Evolutionary conservation across 2,797 vertebrate species (phyloP), one percentile per base, ranked within the genome.

Genomic region (Sebastes dallii): DNA sequence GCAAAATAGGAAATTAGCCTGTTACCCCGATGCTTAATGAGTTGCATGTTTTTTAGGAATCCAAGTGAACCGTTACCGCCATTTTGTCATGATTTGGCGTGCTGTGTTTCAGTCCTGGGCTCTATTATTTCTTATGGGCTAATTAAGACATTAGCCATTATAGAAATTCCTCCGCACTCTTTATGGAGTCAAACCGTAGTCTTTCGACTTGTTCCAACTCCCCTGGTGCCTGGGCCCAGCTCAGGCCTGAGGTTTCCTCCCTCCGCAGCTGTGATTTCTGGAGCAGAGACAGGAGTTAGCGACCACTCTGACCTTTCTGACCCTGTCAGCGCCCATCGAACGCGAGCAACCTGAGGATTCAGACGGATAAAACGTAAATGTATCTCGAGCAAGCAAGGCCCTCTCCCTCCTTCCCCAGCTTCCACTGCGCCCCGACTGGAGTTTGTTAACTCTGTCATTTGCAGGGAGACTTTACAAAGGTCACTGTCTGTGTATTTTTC

Each of bases 141-240:
- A 96, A 96, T 96, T 96, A 96, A 95, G 94, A 94, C 92, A 94
- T 95, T 94, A 94, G 88, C 93, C 85, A 86, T 94, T 94, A 90
- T 92, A 95, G 91, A 95, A 95, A 95, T 94, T 94, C 92, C 94
- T 94, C 82, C 78, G 76, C 88, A 85, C 83, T 89, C 85, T 90
- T 87, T 90, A 82, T 86, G 86, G 88, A 88, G 83, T 89, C 62
- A 87, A 92, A 90, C 66, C 50, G 56, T 87, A 64, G 69, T 89
- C 90, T 94, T 94, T 93, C 32, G 86, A 90, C 89, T 93, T 30
- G 77, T 92, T 95, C 94, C 95, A 95, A 88, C 82, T 91, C 76
- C 85, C 82, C 75, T 5, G 6, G 79, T 74, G 90, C 76, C 85
- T 82, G 83, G 82, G 88, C 82, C 72, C 76, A 83, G 6, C 77